Base-by-base conservation (phyloP, 2,113 vertebrate species). In the Osmerus eperlanus region DNA sequence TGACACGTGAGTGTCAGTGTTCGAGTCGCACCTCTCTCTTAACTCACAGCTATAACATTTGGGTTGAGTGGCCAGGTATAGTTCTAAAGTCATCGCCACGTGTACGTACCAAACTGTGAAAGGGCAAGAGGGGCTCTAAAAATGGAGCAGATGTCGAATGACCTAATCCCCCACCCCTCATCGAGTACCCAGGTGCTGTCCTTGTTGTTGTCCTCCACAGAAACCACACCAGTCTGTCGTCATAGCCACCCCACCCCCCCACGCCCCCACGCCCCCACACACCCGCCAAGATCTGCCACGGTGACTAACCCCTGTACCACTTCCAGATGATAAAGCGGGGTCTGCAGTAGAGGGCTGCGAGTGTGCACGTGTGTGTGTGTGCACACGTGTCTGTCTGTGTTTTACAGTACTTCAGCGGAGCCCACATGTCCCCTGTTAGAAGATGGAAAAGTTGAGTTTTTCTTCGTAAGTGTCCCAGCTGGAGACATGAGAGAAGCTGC, bases 381-480 rank as follows among this genome's bases (percentile, higher is more conserved):
- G 41, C 41, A 47, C 41, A 47, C 41, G 41, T 62, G 28, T 7
- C 62, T n/a, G 67, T 32, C 77, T 70, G 76, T 71, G 53, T 79
- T 84, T 82, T 71, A 84, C 65, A 75, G 68, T 56, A 3, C 6
- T 76, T 61, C 41, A 18, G 54, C 52, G 29, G 62, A 71, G 65
- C 32, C 19, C 41, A 47, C 72, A 75, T 58, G 55, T 76, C 53
- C 64, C 68, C 69, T 75, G 74, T 72, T 56, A 74, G 67, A 78
- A 72, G 78, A 86, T 79, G 87, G 89, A 92, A 91, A 91, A 83
- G 80, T 79, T 86, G 84, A 89, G 74, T 84, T 61, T 65, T 72
- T 79, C 65, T 72, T 51, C 29, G 54, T 68, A 36, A 56, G 62
- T 63, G 64, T 70, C 65, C 72, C 71, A 56, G 79, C 65, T 81